phyloP scores from a whole-genome alignment of 2,113 vertebrate species.

The Mesembrinibis cayennensis region DNA sequence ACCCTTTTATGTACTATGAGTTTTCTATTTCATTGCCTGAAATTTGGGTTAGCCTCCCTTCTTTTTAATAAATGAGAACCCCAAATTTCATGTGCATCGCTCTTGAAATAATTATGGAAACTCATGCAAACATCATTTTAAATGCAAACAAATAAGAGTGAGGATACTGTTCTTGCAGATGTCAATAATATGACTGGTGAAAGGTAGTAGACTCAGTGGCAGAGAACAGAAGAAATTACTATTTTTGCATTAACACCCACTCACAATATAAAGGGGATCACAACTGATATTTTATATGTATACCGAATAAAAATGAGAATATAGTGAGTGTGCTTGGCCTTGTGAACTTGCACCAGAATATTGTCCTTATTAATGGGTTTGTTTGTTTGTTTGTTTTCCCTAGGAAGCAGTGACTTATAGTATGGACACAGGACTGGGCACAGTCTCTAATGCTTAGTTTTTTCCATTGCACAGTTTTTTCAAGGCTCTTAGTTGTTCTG shows the following conservation, averaged over 20 bases:
- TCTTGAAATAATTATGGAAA: neutral
- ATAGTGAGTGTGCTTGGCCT: neutral
- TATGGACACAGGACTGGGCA: neutral
- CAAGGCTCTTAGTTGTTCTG: neutral
- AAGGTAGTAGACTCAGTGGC: neutral
- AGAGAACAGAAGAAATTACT: neutral
- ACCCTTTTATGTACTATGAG: neutral
- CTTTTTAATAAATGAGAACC: neutral
- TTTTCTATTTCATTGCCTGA: neutral
- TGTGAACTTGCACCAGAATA: neutral
- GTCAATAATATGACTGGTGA: neutral
- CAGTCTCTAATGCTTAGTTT: neutral
- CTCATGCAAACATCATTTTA: neutral
- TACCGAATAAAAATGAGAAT: neutral
- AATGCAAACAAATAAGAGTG: neutral
- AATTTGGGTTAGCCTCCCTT: neutral
- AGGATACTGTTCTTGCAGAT: neutral
- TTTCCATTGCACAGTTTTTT: neutral
- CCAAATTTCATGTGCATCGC: neutral
- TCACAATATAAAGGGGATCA: neutral
- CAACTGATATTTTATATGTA: neutral
- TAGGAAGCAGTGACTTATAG: neutral
- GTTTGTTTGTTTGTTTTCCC: neutral
- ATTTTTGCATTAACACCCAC: neutral
- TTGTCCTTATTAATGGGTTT: neutral